Percentiles rank a stretch among this genome's conserved stretches.
Evolutionary conservation across 2,888 invertebrate genomes (phyloP).

Genomic region (Loripinus fragilis): DNA sequence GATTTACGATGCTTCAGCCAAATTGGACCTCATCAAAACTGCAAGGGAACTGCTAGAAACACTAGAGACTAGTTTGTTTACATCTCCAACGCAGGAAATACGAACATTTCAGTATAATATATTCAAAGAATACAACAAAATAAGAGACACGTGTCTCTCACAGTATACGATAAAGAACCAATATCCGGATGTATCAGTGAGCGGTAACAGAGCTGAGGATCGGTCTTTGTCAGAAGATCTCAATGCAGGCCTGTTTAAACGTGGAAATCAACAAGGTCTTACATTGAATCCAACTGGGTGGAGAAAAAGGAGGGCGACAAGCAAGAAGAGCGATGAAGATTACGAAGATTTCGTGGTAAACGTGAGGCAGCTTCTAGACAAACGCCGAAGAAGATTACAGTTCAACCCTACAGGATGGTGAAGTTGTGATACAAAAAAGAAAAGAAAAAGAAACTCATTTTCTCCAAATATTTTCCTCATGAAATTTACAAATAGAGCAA

Average conservation of each 20-base stretch:
- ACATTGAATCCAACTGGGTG: not conserved
- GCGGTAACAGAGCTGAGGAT: not conserved
- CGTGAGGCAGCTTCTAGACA: not conserved
- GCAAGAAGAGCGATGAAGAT: not conserved
- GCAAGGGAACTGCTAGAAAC: not conserved
- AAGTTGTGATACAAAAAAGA: not conserved
- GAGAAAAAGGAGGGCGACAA: not conserved
- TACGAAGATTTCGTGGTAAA: not conserved
- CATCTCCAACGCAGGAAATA: not conserved
- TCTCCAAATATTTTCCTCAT: no score
- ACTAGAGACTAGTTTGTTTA: not conserved
- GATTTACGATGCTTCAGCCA: not conserved
- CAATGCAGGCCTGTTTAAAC: not conserved
- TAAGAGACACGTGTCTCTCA: not conserved
- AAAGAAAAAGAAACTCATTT: no score
- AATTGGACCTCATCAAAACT: not conserved
- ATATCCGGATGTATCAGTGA: not conserved
- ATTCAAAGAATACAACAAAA: not conserved
- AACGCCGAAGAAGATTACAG: not conserved
- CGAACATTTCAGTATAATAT: not conserved
- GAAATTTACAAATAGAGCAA: no score
- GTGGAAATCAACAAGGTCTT: not conserved
- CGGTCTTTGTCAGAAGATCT: not conserved
- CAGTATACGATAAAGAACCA: not conserved
- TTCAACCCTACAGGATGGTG: constrained; percentile 2